A percentile compares a stretch with the other conserved stretches of the same genome.
These are phyloP conservation scores for Passer domesticus DNA, from an alignment of 2,113 vertebrate species.

Conservation along the genomic window DNA sequence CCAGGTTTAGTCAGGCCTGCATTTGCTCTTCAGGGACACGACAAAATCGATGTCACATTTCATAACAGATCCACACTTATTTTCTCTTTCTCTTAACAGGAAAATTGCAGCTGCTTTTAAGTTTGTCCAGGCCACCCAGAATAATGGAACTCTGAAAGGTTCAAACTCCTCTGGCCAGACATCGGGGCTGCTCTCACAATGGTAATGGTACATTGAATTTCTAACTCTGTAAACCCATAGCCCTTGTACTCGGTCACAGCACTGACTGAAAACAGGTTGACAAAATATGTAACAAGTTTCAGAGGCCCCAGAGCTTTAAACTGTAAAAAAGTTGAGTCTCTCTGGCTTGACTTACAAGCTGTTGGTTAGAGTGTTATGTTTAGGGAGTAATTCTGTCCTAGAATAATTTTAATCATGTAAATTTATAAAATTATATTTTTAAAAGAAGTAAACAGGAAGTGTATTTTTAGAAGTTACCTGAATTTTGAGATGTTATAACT, in stretches of 20 bases:
- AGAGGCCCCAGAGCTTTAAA: background rate
- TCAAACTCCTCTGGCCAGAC: slow-evolving; percentile 88
- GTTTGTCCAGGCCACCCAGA: slow-evolving; percentile 92
- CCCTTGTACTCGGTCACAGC: rapidly evolving
- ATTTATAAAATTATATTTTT: background rate
- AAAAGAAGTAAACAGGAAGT: background rate
- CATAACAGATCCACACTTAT: background rate
- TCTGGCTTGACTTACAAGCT: background rate
- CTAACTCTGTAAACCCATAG: background rate
- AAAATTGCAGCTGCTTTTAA: slow-evolving; percentile 97
- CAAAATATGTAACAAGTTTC: background rate
- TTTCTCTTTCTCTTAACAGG: slow-evolving; percentile 78
- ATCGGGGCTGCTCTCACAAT: slow-evolving; percentile 89
- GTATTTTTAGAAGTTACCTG: background rate
- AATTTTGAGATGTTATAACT: background rate
- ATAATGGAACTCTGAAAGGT: slow-evolving; percentile 94
- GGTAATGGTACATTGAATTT: slow-evolving; percentile 77
- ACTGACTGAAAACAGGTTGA: background rate
- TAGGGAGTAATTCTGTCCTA: background rate
- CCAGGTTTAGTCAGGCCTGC: background rate
- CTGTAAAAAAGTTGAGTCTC: background rate
- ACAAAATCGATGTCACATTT: background rate
- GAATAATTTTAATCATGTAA: background rate
- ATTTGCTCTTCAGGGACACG: background rate
- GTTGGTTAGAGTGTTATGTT: background rate